Conservation (phyloP, 2,888 invertebrate species). For the Eristalis tenax region DNA sequence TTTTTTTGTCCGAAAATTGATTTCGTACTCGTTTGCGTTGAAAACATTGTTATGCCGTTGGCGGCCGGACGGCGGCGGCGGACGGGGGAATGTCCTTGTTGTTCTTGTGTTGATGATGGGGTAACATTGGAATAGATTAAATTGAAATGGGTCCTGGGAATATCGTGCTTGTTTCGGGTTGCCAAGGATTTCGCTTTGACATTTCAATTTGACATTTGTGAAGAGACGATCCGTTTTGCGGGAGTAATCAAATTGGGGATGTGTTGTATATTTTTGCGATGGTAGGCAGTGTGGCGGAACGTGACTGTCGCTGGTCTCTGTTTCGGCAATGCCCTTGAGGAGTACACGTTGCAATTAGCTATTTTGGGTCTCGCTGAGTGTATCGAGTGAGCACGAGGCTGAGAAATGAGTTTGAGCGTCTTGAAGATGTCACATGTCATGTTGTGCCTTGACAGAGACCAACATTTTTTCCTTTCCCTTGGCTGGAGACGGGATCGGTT, state of each 20-base stretch:
- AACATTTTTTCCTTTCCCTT: too few relatives aligned
- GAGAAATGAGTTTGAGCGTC: not conserved
- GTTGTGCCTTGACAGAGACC: too few relatives aligned
- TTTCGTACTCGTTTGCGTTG: constrained; percentile 4
- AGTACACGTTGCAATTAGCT: not conserved
- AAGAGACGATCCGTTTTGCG: not conserved
- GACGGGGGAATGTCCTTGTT: not conserved
- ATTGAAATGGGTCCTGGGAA: not conserved
- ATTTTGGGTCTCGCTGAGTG: not conserved
- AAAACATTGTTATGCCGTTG: not conserved
- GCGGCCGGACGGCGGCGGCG: not conserved
- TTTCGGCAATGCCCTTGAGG: not conserved
- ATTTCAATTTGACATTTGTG: not conserved
- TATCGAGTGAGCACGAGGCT: not conserved
- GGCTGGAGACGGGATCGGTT: too few relatives aligned
- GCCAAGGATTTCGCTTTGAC: not conserved
- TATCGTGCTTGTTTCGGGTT: not conserved
- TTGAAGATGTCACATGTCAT: too few relatives aligned
- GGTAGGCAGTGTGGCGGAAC: not conserved
- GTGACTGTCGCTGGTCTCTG: not conserved
- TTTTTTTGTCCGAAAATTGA: constrained; percentile 19
- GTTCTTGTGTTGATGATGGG: not conserved
- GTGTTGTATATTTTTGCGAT: not conserved
- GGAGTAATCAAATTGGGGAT: not conserved
- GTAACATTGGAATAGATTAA: constrained; percentile 23